phyloP scores from a whole-genome alignment of 2,113 vertebrate genomes.

The Engraulis encrasicolus region DNA sequence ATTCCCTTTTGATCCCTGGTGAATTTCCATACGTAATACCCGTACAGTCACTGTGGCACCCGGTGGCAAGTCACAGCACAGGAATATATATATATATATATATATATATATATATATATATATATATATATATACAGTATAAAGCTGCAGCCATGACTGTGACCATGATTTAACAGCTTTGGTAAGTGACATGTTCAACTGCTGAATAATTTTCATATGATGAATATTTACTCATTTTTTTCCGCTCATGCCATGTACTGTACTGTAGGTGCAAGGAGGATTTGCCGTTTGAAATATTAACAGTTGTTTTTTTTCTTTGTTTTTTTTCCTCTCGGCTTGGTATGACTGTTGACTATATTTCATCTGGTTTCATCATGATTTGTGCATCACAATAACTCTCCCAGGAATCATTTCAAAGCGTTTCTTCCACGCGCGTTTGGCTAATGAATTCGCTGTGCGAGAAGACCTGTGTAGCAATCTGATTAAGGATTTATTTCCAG shows the following conservation, averaged over 20 bases:
- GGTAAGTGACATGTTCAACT: constrained; percentile 16
- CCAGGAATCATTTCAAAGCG: not conserved
- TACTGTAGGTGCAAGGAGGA: not conserved
- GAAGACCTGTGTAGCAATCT: not conserved
- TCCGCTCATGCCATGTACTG: not conserved
- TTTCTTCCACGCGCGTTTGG: not conserved
- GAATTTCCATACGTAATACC: constrained; percentile 19
- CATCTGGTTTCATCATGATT: constrained; percentile 40
- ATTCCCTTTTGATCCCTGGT: not conserved
- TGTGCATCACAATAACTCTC: constrained; percentile 12
- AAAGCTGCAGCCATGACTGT: not conserved
- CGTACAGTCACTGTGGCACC: not conserved
- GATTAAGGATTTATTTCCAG: not conserved
- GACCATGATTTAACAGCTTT: not conserved
- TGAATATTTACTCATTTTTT: not conserved
- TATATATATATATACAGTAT: no score
- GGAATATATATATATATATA: no score
- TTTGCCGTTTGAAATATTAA: constrained; percentile 21
- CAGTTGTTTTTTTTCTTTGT: not conserved
- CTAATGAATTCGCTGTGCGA: not conserved
- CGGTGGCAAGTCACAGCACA: not conserved
- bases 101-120: no score
- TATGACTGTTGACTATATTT: constrained; percentile 16
- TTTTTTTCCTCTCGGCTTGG: no score
- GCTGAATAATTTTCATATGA: constrained; percentile 27